Conservation (phyloP, 1,140 invertebrate genomes). For the Globodera ellingtonae region DNA sequence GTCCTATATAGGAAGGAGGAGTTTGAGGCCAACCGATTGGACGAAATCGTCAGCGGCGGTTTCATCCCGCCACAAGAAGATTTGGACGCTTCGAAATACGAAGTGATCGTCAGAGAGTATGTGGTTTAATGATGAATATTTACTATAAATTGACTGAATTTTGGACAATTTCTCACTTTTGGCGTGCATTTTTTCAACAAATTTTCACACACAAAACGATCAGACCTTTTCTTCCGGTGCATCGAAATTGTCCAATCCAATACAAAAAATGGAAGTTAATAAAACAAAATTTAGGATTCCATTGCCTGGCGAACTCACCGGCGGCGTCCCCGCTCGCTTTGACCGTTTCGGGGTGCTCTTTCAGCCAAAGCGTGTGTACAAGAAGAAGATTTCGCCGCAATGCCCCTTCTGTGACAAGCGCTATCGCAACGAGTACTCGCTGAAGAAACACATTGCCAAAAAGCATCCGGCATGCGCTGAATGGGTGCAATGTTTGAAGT, state of each 20-base stretch:
- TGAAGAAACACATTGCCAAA: slow-evolving; percentile 63
- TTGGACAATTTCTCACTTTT: not conserved
- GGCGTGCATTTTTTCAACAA: not conserved
- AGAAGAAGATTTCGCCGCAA: slow-evolving; percentile 65
- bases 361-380: slow-evolving; percentile 58
- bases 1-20: slow-evolving; percentile 52
- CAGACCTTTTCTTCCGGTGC: not conserved
- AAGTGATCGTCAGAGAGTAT: slow-evolving; percentile 49
- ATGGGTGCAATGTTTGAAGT: slow-evolving; percentile 62
- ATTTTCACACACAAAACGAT: slow-evolving; percentile 9
- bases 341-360: slow-evolving; percentile 53
- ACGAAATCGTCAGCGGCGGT: slow-evolving; percentile 58
- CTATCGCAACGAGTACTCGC: slow-evolving; percentile 62
- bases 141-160: not conserved
- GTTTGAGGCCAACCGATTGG: slow-evolving; percentile 60
- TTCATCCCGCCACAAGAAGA: slow-evolving; percentile 63
- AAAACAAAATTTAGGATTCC: slow-evolving; percentile 49
- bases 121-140: slow-evolving; percentile 24
- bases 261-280: no score
- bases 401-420: slow-evolving; percentile 64
- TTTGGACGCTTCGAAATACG: slow-evolving; percentile 52
- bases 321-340: slow-evolving; percentile 54
- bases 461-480: slow-evolving; percentile 62
- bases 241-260: no score
- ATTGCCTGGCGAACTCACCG: slow-evolving; percentile 56